phyloP scores from a whole-genome alignment of 2,888 invertebrate genomes.

The Psylliodes chrysocephalus region DNA sequence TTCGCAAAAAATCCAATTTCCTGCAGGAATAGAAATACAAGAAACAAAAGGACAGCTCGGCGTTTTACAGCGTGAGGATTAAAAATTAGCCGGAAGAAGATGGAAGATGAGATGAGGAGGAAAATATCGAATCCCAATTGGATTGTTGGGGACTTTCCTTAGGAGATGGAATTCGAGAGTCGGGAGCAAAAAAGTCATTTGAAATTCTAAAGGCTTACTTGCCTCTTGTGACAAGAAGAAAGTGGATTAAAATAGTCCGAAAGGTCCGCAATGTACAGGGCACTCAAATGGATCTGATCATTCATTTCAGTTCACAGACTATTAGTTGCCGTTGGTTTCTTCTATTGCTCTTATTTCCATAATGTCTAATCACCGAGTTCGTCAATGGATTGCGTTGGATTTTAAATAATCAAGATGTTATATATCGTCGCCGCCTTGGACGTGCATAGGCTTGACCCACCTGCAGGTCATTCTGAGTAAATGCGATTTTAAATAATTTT shows the following conservation, averaged over 20 bases:
- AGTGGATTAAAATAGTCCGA: background rate
- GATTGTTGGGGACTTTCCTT: background rate
- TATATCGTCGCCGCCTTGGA: no score
- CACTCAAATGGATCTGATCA: no score
- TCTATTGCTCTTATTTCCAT: no score
- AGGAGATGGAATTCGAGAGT: background rate
- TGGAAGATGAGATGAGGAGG: background rate
- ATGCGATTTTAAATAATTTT: no score
- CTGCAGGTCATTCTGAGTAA: no score
- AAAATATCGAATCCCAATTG: background rate
- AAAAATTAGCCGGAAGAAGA: background rate
- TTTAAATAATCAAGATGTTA: no score
- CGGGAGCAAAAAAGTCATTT: background rate
- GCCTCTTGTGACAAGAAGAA: background rate
- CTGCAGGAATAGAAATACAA: background rate
- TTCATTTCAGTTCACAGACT: no score
- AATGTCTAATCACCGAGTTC: no score
- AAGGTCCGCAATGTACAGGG: background rate
- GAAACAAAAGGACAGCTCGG: background rate
- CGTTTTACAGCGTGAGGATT: background rate
- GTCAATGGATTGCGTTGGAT: no score
- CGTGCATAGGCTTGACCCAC: no score
- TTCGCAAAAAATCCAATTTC: background rate
- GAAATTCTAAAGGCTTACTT: background rate
- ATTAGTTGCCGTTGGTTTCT: no score